phyloP scores from a whole-genome alignment of 1,140 invertebrate genomes.

The Drosophila seguyi region DNA sequence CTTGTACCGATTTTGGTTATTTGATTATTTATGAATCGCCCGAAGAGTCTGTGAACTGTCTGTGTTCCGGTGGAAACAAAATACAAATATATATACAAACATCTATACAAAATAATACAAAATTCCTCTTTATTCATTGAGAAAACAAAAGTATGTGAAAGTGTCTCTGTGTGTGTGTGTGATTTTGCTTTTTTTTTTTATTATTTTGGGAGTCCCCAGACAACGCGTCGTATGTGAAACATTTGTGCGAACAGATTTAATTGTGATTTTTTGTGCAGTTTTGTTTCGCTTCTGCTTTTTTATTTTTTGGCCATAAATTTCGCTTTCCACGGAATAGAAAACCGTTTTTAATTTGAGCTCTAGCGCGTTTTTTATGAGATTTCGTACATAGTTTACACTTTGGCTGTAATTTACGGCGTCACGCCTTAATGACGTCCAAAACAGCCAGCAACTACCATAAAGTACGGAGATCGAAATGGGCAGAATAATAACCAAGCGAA shows the following conservation, averaged over 20 bases:
- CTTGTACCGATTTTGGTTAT: slow-evolving; percentile 6
- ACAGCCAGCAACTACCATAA: slow-evolving; percentile 46
- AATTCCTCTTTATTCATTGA: slow-evolving; percentile 60
- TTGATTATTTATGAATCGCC: slow-evolving; percentile 57
- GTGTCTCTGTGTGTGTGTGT: slow-evolving; percentile 28
- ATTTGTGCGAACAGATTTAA: slow-evolving; percentile 57
- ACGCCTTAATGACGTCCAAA: slow-evolving; percentile 72
- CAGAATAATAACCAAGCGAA: slow-evolving; percentile 37
- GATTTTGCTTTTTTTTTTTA: slow-evolving; percentile 6
- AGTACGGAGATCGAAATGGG: slow-evolving; percentile 26
- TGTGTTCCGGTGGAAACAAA: slow-evolving; percentile 57
- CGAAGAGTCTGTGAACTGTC: slow-evolving; percentile 43
- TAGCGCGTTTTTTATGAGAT: slow-evolving; percentile 52
- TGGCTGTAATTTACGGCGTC: slow-evolving; percentile 73
- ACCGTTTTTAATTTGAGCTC: slow-evolving; percentile 67
- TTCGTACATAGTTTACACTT: slow-evolving; percentile 66
- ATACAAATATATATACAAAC: slow-evolving; percentile 7
- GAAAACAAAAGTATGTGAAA: slow-evolving; percentile 73
- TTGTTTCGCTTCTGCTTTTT: slow-evolving; percentile 13
- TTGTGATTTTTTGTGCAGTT: slow-evolving; percentile 32
- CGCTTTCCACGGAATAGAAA: slow-evolving; percentile 75
- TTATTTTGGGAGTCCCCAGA: slow-evolving; percentile 16
- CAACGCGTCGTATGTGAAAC: slow-evolving; percentile 71
- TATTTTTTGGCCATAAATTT: slow-evolving; percentile 72
- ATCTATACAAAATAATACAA: slow-evolving; percentile 58